Evolutionary conservation across 2,113 vertebrate species (phyloP).

Genomic region (Gymnogyps californianus): DNA sequence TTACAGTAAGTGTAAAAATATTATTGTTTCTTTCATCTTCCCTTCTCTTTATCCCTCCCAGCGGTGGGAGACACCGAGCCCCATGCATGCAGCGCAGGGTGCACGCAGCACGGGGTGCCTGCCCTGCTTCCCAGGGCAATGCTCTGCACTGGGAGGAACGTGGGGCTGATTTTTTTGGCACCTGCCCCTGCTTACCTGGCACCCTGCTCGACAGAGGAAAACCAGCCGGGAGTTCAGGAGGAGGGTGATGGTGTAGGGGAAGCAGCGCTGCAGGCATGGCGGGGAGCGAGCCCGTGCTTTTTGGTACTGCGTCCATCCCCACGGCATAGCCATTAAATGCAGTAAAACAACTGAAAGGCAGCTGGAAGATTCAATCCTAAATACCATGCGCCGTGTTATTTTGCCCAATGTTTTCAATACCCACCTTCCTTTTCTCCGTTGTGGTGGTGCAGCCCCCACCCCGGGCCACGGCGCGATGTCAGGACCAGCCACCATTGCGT

Average conservation of each 20-base stretch:
- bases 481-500: no score
- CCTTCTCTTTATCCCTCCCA: not conserved
- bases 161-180: not conserved
- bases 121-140: not conserved
- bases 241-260: not conserved
- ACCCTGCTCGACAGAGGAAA: not conserved
- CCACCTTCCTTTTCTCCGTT: not conserved
- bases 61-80: not conserved
- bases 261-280: rapidly evolving
- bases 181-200: not conserved
- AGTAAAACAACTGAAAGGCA: not conserved
- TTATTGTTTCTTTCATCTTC: constrained; percentile 39
- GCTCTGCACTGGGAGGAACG: not conserved
- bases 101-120: not conserved
- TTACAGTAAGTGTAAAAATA: constrained; percentile 49
- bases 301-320: not conserved
- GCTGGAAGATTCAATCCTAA: not conserved
- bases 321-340: rapidly evolving
- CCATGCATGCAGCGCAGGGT: not conserved
- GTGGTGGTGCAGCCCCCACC: no score
- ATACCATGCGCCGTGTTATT: not conserved
- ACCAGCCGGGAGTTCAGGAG: not conserved
- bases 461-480: no score
- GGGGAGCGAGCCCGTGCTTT: rapidly evolving
- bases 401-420: not conserved